Evolutionary conservation across 35 echinoderm and acorn worm species (phyloP).

Genomic region (Apostichopus californicus): DNA sequence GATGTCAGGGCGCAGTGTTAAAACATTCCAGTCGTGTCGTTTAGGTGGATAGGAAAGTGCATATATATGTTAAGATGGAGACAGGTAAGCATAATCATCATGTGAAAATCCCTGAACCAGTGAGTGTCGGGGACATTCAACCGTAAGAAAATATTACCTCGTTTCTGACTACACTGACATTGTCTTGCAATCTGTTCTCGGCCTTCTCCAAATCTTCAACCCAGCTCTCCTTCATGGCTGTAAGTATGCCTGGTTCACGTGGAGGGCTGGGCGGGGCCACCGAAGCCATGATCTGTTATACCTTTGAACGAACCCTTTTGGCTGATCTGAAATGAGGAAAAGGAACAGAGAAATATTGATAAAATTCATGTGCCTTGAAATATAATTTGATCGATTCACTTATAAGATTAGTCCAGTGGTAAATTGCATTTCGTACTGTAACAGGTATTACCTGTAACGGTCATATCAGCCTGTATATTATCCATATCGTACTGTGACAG

Average conservation of each 20-base stretch:
- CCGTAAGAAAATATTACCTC: not conserved
- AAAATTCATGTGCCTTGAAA: not conserved
- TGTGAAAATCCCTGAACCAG: too few relatives aligned
- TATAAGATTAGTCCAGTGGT: too few relatives aligned
- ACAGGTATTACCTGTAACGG: too few relatives aligned
- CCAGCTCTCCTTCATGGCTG: conserved; percentile 35
- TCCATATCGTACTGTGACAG: too few relatives aligned
- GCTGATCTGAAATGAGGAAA: not conserved
- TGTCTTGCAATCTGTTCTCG: conserved; percentile 40
- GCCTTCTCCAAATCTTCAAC: conserved; percentile 35
- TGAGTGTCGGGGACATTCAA: not conserved
- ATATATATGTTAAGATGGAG: too few relatives aligned
- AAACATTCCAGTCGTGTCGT: too few relatives aligned
- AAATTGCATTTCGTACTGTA: too few relatives aligned
- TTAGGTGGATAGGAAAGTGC: too few relatives aligned
- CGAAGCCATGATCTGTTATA: conserved; percentile 1
- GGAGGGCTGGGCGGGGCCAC: conserved; percentile 17
- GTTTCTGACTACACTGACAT: conserved; percentile 21
- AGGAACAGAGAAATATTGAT: not conserved
- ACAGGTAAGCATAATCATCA: too few relatives aligned
- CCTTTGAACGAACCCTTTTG: not conserved
- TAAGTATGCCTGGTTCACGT: conserved; percentile 3
- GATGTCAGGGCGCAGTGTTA: too few relatives aligned
- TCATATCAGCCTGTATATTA: too few relatives aligned
- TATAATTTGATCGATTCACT: too few relatives aligned